phyloP scores from a whole-genome alignment of 2,888 invertebrate species.

The Caenorhabditis auriculariae region DNA sequence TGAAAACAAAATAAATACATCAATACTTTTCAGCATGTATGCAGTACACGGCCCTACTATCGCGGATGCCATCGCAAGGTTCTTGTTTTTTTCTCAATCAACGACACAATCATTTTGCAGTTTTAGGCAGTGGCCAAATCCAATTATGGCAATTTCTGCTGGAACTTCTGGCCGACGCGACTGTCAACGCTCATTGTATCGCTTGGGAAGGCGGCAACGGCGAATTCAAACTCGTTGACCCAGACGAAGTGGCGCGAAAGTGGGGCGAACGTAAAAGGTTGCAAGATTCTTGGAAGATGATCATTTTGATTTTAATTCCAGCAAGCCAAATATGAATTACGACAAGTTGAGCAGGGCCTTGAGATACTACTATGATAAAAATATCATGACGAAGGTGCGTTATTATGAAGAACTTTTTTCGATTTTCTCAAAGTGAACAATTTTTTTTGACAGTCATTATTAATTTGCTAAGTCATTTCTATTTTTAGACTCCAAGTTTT shows the following conservation, averaged over 20 bases:
- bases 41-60: slow-evolving; percentile 43
- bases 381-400: slow-evolving; percentile 84
- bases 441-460: too few relatives aligned
- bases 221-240: slow-evolving; percentile 90
- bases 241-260: slow-evolving; percentile 84
- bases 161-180: slow-evolving; percentile 85
- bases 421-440: too few relatives aligned
- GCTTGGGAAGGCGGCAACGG: slow-evolving; percentile 92
- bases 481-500: too few relatives aligned
- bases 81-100: slow-evolving; percentile 1
- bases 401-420: too few relatives aligned
- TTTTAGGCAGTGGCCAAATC: slow-evolving; percentile 74
- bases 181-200: slow-evolving; percentile 67
- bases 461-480: too few relatives aligned
- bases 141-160: slow-evolving; percentile 98
- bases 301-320: slow-evolving; percentile 16
- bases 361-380: slow-evolving; percentile 95
- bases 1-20: too few relatives aligned
- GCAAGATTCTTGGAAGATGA: slow-evolving; percentile 65
- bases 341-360: slow-evolving; percentile 88
- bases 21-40: slow-evolving; percentile 38
- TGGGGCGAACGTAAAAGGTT: slow-evolving; percentile 88
- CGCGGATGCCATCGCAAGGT: slow-evolving; percentile 39
- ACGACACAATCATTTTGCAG: too few relatives aligned
- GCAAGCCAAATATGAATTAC: slow-evolving; percentile 94